Evolutionary conservation across 2,113 vertebrate genomes (phyloP), one percentile per base, ranked within the genome.

Genomic region (Procavia capensis): DNA sequence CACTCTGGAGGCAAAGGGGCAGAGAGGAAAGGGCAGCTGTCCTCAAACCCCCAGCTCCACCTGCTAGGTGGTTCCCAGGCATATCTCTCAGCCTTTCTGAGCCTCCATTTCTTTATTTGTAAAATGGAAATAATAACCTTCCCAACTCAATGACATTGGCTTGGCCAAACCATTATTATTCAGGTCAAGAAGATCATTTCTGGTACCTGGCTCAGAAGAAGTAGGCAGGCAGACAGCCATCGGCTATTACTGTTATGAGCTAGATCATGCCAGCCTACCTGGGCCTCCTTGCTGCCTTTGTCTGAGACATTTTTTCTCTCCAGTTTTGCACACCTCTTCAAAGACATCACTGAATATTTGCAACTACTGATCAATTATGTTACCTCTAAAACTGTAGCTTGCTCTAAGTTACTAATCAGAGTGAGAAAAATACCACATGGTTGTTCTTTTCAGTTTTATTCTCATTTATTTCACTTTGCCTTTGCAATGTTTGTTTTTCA

Each of bases 171-270:
- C n/a, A 17, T 36, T 70, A 11, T 34, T 29, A 2, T 3, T 57
- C 4, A 13, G 25, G 19, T 3, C 1, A 3, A 1, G 43, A 50
- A 24, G 43, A 24, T n/a, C 39, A 20, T 0, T 0, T 6, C 63
- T 17, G 16, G 2, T 34, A n/a, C 34, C 34, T 61, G 45, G 89
- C 34, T 89, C 27, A 66, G 29, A 76, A 64, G 70, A 80, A 47
- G 78, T 9, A 11, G 14, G 50, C 50, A 54, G 50, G 50, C 50
- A n/a, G 9, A 16, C 57, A 17, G n/a, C n/a, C 0, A 4, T 47
- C 11, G 20, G 20, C 64, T 57, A 14, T 36, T 43, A 0, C 64
- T 85, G 4, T 11, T 27, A 47, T 13, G 66, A n/a, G 45, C 4
- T 39, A 57, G 25, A 8, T 8, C 6, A 5, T 11, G 22, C 45